phyloP scores from a whole-genome alignment of 2,113 vertebrate genomes.

The Macroglossus sobrinus region DNA sequence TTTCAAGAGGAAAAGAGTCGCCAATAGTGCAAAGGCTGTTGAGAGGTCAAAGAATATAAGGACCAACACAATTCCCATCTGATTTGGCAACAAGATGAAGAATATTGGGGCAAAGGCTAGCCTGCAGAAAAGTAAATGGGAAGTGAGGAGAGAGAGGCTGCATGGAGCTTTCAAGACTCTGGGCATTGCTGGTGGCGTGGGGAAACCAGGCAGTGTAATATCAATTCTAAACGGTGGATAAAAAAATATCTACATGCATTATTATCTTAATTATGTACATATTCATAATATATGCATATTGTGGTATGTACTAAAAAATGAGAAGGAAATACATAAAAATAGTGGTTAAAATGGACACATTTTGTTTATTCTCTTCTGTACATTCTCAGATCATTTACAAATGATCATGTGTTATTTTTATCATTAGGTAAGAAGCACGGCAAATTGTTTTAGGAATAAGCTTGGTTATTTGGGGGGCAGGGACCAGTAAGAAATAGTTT shows the following conservation, averaged over 20 bases:
- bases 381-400: constrained; percentile 1
- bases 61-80: background rate
- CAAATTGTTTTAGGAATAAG: background rate
- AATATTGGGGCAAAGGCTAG: background rate
- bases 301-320: background rate
- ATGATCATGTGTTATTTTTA: background rate
- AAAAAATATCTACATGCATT: background rate
- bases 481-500: background rate
- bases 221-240: background rate
- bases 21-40: background rate
- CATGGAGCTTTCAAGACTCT: background rate
- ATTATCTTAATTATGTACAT: background rate
- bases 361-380: background rate
- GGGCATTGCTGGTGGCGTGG: rapidly evolving
- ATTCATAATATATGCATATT: background rate
- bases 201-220: background rate
- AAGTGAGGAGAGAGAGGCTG: background rate
- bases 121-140: background rate
- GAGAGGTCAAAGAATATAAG: background rate
- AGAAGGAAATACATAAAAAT: background rate
- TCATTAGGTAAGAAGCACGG: background rate
- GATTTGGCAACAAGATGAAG: background rate
- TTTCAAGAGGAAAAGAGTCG: background rate
- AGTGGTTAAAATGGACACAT: background rate
- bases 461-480: background rate